Base-by-base conservation (phyloP, 1,140 invertebrate genomes). In the Macrosteles quadrilineatus region DNA sequence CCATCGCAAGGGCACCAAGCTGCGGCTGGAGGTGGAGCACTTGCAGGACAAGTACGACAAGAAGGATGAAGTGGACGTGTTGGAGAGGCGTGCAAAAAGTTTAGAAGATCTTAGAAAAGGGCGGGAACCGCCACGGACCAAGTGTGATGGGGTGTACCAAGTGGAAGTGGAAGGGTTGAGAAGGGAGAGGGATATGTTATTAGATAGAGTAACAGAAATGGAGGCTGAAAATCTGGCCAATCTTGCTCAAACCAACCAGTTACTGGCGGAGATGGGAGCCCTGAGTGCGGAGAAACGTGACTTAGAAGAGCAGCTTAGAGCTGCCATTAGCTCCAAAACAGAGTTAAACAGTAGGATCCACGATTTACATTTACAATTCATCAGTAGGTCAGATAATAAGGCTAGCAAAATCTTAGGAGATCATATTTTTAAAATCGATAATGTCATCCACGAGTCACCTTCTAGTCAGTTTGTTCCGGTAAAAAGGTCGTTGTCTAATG, bases 1-100 rank as follows among this genome's bases (percentile, higher is more conserved):
- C 73, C 91, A 95, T 72, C 82, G 88, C 27, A 91, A 92, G 74
- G 91, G 91, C 0, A 88, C 87, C 19, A 83, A 88, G 43, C 83
- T 94, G 73, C 85, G 91, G 70, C 87, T 92, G 69, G 91, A 94
- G 76, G 87, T 90, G 21, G 88, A 90, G 57, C 68, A 71, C 17
- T 65, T 76, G 30, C 72, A 74, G 63, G 63, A 67, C 23, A 72
- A 70, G 40, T 69, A 67, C 12, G 55, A 67, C 12, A 68, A 66
- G 21, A 43, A 57, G 70, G 76, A 14, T 69, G 74, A 29, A 68
- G 73, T 47, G 2, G 55, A 70, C 53, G 0, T 50, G n/a, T 19
- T 19, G 11, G 55, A 53, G 25, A 57, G 63, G 30, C 55, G 71
- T 2, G 27, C 64, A 4, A 55, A 43, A 32, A 71, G 70, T 71